These are phyloP conservation scores for Tachina fera DNA, from an alignment of 2,888 invertebrate species.

Conservation along the genomic window DNA sequence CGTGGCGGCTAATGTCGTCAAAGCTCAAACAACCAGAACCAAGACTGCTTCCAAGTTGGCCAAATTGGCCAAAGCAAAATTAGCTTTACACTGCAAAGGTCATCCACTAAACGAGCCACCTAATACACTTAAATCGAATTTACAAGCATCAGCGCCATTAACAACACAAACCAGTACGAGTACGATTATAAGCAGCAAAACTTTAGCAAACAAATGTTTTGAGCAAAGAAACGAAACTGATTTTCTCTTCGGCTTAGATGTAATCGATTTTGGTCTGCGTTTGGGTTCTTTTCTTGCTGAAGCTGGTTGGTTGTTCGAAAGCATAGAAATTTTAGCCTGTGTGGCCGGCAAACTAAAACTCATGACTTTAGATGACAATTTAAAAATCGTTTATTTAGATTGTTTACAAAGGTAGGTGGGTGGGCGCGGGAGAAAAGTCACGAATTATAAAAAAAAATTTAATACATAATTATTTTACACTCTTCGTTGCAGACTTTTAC, in stretches of 20 bases:
- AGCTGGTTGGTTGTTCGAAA: slow-evolving; percentile 93
- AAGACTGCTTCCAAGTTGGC: slow-evolving; percentile 68
- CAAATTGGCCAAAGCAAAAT: slow-evolving; percentile 61
- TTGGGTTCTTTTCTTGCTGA: slow-evolving; percentile 92
- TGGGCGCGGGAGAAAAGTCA: no score
- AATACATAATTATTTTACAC: neutral
- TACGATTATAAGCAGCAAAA: neutral
- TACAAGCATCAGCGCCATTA: neutral
- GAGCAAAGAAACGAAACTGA: slow-evolving; percentile 41
- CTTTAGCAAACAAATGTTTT: neutral
- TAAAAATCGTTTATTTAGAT: slow-evolving; percentile 89
- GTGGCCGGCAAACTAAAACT: slow-evolving; percentile 87
- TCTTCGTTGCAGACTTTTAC: slow-evolving; percentile 87
- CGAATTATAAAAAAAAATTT: neutral
- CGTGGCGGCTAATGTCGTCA: slow-evolving; percentile 14
- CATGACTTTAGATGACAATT: slow-evolving; percentile 84
- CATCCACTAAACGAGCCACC: slow-evolving; percentile 26
- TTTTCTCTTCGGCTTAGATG: slow-evolving; percentile 74
- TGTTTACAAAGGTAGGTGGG: slow-evolving; percentile 90
- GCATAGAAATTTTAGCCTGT: slow-evolving; percentile 88
- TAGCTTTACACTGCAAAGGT: slow-evolving; percentile 58
- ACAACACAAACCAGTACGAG: neutral
- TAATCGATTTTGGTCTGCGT: slow-evolving; percentile 80
- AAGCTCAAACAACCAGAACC: slow-evolving; percentile 50
- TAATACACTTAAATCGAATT: neutral